These are phyloP conservation scores for Tenthredo scrophulariae DNA, from an alignment of 2,888 invertebrate species.

Conservation along the genomic window DNA sequence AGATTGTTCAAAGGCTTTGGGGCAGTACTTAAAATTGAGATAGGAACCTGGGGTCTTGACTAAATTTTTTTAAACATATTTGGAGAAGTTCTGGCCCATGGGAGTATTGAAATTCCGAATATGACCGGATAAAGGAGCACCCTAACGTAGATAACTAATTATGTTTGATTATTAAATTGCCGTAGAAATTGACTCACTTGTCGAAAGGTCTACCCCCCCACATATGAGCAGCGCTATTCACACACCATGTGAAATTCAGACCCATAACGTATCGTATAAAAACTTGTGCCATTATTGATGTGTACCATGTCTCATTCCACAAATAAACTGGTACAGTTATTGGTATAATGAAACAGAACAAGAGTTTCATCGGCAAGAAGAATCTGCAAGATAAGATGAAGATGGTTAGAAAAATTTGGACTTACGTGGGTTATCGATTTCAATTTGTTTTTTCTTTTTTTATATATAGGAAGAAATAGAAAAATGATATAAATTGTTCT, in stretches of 20 bases:
- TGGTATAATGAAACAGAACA: conserved; percentile 82
- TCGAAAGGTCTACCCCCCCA: conserved; percentile 73
- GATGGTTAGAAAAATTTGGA: neutral
- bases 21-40: no score
- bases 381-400: conserved; percentile 72
- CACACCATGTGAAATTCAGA: conserved; percentile 82
- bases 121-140: no score
- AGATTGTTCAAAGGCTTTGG: no score
- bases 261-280: conserved; percentile 79
- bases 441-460: neutral
- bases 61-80: no score
- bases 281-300: conserved; percentile 78
- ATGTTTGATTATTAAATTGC: no score
- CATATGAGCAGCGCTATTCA: conserved; percentile 82
- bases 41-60: no score
- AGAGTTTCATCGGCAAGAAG: conserved; percentile 79
- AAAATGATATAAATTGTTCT: neutral
- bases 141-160: no score
- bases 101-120: no score
- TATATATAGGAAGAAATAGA: neutral
- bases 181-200: conserved; percentile 65
- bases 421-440: neutral
- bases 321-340: conserved; percentile 79
- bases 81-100: no score
- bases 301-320: conserved; percentile 80